Evolutionary conservation across 2,113 vertebrate genomes (phyloP), one percentile per base, ranked within the genome.

Genomic region (Camelus bactrianus): DNA sequence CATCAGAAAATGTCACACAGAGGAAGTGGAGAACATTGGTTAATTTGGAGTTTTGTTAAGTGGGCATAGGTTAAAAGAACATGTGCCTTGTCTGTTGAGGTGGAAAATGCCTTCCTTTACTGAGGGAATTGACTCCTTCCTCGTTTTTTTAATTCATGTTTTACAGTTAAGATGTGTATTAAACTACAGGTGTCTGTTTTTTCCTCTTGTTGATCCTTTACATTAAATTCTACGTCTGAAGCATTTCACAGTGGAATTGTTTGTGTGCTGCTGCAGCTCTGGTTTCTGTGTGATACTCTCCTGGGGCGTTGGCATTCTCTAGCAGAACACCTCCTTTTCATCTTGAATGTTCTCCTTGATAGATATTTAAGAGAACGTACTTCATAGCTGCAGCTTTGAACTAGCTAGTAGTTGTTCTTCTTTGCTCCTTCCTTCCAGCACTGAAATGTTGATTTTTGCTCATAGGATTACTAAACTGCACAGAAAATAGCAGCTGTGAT

Each of bases 371-470:
- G 93, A 87, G 50, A 76, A 46, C 60, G 32, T 92, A 42, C 62
- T 94, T 95, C 24, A 52, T 67, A 89, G 72, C 46, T 91, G 28
- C 56, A 94, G 17, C 65, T 54, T 83, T 54, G 84, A 93, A 64
- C 48, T 26, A 86, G 13, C 48, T 54, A 84, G n/a, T 64, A 67
- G 30, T 89, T 94, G 5, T n/a, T 92, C n/a, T 20, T 85, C 38
- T 89, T 83, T 80, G 8, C 16, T 22, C 65, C 52, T 93, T 80
- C 7, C 54, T 9, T 84, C 4, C 24, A 81, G 54, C 50, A 82
- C 50, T 86, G n/a, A 81, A 64, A 35, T 94, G 35, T 35, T 93
- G 64, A 73, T 67, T 87, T 95, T 86, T 94, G n/a, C 42, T 81
- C 20, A 30, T 28, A 79, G 76, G 42, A 72, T 20, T 73, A 56